Percentiles rank a stretch among this genome's conserved stretches.
Conservation (phyloP, 2,888 invertebrate genomes). For the Hermaeophaga mercurialis region DNA sequence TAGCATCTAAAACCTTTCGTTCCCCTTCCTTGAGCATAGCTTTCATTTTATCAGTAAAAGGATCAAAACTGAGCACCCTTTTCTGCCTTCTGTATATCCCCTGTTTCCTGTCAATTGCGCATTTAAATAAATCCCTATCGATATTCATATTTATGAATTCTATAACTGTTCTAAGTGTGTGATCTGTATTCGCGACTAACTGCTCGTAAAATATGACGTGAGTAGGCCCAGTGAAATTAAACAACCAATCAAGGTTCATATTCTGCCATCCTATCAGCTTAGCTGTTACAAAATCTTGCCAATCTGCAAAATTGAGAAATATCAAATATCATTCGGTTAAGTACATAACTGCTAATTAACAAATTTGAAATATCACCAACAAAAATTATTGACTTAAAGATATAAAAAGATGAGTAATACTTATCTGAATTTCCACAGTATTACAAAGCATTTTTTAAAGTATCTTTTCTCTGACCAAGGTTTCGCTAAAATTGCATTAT, state of each 20-base stretch:
- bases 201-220: slow-evolving; percentile 75
- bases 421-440: no score
- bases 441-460: no score
- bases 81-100: slow-evolving; percentile 76
- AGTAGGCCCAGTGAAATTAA: slow-evolving; percentile 69
- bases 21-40: slow-evolving; percentile 59
- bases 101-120: slow-evolving; percentile 54
- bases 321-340: no score
- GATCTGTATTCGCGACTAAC: slow-evolving; percentile 66
- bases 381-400: no score
- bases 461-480: no score
- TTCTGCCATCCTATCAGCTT: slow-evolving; percentile 72
- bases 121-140: slow-evolving; percentile 46
- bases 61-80: slow-evolving; percentile 70
- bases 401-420: no score
- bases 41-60: slow-evolving; percentile 70
- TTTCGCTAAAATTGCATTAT: no score
- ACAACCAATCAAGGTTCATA: slow-evolving; percentile 73
- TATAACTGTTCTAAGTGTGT: slow-evolving; percentile 64
- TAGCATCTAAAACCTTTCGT: slow-evolving; percentile 60
- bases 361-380: no score
- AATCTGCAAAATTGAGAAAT: slow-evolving; percentile 68
- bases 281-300: slow-evolving; percentile 72
- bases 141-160: slow-evolving; percentile 61
- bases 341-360: no score